phyloP scores from a whole-genome alignment of 2,113 vertebrate species.

The Artemisiospiza belli region DNA sequence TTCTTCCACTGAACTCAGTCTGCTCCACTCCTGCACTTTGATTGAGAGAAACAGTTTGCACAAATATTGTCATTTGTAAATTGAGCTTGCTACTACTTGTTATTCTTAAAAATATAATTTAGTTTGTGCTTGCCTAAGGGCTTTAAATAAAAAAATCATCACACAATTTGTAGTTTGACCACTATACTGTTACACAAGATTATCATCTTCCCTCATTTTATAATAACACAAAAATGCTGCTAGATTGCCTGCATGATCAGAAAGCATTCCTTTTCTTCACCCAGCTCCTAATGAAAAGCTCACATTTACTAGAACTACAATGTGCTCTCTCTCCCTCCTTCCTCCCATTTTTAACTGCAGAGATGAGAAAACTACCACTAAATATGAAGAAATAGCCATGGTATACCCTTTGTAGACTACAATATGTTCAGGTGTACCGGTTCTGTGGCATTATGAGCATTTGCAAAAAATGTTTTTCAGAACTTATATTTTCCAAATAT shows the following conservation, averaged over 20 bases:
- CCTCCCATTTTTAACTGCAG: neutral
- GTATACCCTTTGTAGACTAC: neutral
- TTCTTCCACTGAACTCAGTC: neutral
- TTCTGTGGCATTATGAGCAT: neutral
- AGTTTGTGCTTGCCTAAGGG: neutral
- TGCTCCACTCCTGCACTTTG: neutral
- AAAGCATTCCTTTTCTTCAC: neutral
- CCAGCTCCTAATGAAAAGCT: neutral
- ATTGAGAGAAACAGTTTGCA: neutral
- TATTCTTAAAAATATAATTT: neutral
- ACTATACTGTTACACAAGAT: neutral
- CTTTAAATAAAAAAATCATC: neutral
- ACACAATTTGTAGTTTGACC: neutral
- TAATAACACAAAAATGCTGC: neutral
- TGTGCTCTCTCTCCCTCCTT: neutral
- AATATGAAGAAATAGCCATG: neutral
- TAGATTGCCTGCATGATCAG: neutral
- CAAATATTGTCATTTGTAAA: neutral
- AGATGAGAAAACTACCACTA: neutral
- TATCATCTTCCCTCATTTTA: neutral
- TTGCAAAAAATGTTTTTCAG: neutral
- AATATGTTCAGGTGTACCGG: neutral
- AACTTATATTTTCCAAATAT: neutral
- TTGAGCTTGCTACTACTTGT: neutral
- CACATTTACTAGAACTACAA: neutral